Conservation (phyloP, 2,113 vertebrate species). For the Oceanodroma tethys region DNA sequence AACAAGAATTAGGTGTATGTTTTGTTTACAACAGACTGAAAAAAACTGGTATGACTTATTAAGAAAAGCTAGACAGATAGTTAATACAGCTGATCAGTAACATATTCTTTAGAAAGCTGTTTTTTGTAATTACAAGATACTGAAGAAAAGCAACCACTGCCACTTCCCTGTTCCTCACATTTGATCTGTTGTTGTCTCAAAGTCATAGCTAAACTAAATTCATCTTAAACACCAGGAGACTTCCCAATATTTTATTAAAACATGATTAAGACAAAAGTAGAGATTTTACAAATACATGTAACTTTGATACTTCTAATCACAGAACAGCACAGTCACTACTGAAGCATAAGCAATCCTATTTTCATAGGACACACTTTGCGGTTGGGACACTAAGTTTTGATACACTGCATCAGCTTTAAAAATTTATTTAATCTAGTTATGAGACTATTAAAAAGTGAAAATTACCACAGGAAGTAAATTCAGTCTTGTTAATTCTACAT, state of each 20-base stretch:
- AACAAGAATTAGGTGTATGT: background rate
- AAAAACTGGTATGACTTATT: background rate
- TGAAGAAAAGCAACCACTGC: background rate
- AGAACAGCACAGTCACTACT: background rate
- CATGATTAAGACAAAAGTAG: background rate
- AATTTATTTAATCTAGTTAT: background rate
- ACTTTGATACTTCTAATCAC: background rate
- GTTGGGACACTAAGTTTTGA: background rate
- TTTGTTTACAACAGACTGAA: background rate
- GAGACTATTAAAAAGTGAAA: background rate
- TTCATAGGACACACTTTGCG: rapidly evolving
- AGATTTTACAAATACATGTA: background rate
- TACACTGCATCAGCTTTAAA: background rate
- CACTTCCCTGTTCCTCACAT: background rate
- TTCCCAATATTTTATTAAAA: background rate
- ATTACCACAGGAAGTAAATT: background rate
- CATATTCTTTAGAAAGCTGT: background rate
- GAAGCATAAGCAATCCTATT: background rate
- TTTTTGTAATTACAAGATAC: background rate
- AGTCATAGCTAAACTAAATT: background rate
- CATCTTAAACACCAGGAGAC: background rate
- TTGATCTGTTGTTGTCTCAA: background rate
- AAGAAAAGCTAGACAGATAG: background rate
- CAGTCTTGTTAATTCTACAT: background rate
- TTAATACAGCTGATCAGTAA: background rate